Percentiles rank a stretch among this genome's conserved stretches.
Evolutionary conservation across 1,140 invertebrate genomes (phyloP).

Genomic region (Proctacanthus coquilletti): DNA sequence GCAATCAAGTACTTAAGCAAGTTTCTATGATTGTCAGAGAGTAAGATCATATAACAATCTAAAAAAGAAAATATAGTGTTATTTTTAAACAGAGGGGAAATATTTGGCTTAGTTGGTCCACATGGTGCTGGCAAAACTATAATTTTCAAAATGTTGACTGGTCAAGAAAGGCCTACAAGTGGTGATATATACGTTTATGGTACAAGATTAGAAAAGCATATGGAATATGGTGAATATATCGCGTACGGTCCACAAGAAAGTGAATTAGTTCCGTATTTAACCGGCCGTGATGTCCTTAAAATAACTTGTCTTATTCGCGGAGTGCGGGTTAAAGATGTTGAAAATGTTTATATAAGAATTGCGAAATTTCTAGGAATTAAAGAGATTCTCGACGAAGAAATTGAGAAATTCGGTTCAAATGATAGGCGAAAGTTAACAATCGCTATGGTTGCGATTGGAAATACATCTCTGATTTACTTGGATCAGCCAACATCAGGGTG

Average conservation of each 20-base stretch:
- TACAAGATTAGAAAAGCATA: constrained; percentile 34
- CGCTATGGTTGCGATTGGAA: constrained; percentile 80
- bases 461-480: constrained; percentile 74
- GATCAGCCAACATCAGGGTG: constrained; percentile 74
- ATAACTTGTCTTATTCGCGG: constrained; percentile 65
- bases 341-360: constrained; percentile 22
- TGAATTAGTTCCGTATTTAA: constrained; percentile 65
- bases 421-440: constrained; percentile 92
- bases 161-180: constrained; percentile 45
- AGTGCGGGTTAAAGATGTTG: constrained; percentile 35
- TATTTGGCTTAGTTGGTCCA: constrained; percentile 78
- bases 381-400: constrained; percentile 34
- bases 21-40: constrained; percentile 40
- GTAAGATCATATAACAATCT: constrained; percentile 12
- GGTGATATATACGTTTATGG: constrained; percentile 38
- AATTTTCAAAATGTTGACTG: constrained; percentile 81
- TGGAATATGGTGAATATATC: constrained; percentile 41
- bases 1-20: constrained; percentile 48
- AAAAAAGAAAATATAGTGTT: background rate
- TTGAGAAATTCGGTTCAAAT: constrained; percentile 66
- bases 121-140: constrained; percentile 81
- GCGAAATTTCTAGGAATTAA: constrained; percentile 31
- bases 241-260: constrained; percentile 78
- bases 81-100: constrained; percentile 43
- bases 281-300: constrained; percentile 57